Base-by-base conservation (phyloP, 2,888 invertebrate genomes). In the Adelphocoris suturalis region DNA sequence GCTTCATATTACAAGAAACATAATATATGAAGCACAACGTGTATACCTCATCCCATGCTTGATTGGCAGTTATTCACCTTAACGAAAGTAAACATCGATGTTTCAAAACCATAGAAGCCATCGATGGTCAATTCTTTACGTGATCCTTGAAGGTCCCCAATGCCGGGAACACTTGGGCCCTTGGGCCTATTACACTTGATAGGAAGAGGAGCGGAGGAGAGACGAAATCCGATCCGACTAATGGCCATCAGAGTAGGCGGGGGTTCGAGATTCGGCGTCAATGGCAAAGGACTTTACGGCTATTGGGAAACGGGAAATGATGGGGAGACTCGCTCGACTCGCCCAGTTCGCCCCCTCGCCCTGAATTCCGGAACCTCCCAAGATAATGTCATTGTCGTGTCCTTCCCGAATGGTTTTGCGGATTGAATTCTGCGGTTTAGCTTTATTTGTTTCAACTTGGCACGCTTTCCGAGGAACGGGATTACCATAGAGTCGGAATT, bases 141-240 rank as follows among this genome's bases (percentile, higher is more conserved):
- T 37, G 7, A 37, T 37, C 37, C 37, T 37, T 7, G 37, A n/a
- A n/a, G n/a, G n/a, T n/a, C n/a, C 37, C 7, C 37, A 2, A 37
- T 37, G 3, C 37, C 37, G 7, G 37, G 37, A 37, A 37, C 76
- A 76, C 27, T 19, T 19, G 78, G 37, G 46, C 68, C 68, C 68
- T n/a, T 23, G 27, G 68, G 68, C 68, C 68, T 68, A 68, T 78
- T 78, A 47, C 37, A 78, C 28, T 14, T 78, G 78, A 47, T 78
- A 28, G 11, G 37, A 16, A 37, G 37, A 37, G 37, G 37, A 37
- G 37, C 2, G 37, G 28, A 16, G 46, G 46, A 19, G 46, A 46
- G 78, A 28, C n/a, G 76, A 46, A 46, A 78, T 78, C 47, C n/a
- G 46, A 78, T 78, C 78, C 78, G 28, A 47, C 78, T 78, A 78